Conservation (phyloP, 2,797 vertebrate species). For the Cetoscarus ocellatus region DNA sequence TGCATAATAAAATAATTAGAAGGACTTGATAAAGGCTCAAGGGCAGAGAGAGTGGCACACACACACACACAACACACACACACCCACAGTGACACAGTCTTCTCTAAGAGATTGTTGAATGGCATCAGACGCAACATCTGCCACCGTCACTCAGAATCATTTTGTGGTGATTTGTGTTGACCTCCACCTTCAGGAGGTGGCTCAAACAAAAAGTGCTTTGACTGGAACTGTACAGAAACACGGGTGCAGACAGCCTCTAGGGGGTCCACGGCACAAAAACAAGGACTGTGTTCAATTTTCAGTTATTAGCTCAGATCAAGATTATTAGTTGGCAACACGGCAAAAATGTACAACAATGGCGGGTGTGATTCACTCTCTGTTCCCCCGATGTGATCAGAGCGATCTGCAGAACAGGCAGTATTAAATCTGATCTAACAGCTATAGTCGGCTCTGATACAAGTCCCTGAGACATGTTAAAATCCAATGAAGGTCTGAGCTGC, state of each 20-base stretch:
- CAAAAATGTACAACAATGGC: conserved; percentile 45
- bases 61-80: conserved; percentile 27
- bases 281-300: not conserved
- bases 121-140: conserved; percentile 78
- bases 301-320: conserved; percentile 46
- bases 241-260: conserved; percentile 5
- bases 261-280: not conserved
- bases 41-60: conserved; percentile 75
- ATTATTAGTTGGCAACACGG: conserved; percentile 49
- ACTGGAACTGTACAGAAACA: conserved; percentile 45
- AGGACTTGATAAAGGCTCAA: conserved; percentile 87
- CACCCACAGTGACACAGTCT: conserved; percentile 49
- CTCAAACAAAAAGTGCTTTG: conserved; percentile 33
- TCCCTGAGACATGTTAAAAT: conserved; percentile 34
- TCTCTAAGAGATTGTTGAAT: conserved; percentile 66
- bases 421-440: conserved; percentile 57
- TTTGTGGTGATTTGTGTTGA: conserved; percentile 68
- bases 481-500: conserved; percentile 35
- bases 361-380: conserved; percentile 52
- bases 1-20: conserved; percentile 90
- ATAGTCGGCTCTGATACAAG: conserved; percentile 15
- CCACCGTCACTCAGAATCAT: conserved; percentile 70
- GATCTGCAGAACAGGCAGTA: conserved; percentile 48
- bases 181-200: conserved; percentile 54
- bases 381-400: conserved; percentile 19